A percentile compares a stretch with the other conserved stretches of the same genome.
These are phyloP conservation scores for Atherinosoma microstoma DNA, from an alignment of 2,797 vertebrate genomes.

Conservation along the genomic window DNA sequence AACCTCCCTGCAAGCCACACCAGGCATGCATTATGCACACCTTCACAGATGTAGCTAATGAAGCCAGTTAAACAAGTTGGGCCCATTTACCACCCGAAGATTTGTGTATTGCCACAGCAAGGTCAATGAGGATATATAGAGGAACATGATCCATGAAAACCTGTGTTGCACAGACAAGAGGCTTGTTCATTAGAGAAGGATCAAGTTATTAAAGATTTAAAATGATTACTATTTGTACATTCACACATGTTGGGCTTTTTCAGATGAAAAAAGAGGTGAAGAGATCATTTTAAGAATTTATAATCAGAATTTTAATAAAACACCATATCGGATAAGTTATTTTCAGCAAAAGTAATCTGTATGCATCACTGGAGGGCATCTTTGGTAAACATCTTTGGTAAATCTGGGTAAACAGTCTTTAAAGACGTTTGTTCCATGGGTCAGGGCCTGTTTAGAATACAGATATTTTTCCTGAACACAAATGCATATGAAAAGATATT, in stretches of 20 bases:
- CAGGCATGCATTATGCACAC: neutral
- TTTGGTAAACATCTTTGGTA: no score
- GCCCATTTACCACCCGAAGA: no score
- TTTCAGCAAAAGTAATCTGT: neutral
- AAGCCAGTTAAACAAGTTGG: neutral
- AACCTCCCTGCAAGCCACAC: neutral
- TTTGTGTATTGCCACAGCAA: neutral
- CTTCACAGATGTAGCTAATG: neutral
- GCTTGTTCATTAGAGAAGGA: no score
- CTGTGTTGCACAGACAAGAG: no score
- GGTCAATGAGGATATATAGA: neutral
- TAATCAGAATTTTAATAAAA: neutral
- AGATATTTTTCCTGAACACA: neutral
- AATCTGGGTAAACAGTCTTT: neutral
- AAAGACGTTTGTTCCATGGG: neutral
- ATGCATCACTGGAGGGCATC: neutral
- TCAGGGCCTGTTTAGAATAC: neutral
- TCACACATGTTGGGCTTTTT: neutral
- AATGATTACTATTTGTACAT: no score
- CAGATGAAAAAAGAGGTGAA: neutral
- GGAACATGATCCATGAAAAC: neutral
- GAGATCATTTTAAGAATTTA: neutral
- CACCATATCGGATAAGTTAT: neutral
- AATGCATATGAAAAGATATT: neutral
- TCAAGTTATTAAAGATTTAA: no score